Percentiles rank a stretch among this genome's conserved stretches.
Evolutionary conservation across 2,113 vertebrate genomes (phyloP).

Genomic region (Taurulus bubalis): DNA sequence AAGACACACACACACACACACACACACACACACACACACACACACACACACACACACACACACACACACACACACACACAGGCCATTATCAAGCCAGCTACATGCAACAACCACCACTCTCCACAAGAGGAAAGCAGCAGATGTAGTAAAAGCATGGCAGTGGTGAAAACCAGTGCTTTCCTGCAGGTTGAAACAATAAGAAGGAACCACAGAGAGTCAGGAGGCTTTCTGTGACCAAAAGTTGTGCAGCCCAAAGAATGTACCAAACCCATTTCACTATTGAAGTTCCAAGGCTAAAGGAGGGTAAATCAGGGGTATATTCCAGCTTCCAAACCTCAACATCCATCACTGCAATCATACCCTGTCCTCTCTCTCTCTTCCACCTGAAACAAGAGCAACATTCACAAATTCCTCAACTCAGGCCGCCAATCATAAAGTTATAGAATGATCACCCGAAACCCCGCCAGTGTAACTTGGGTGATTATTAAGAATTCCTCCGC

Average conservation of each 20-base stretch:
- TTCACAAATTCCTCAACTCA: constrained; percentile 33
- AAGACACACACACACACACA: neutral
- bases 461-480: constrained; percentile 24
- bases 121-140: constrained; percentile 12
- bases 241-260: constrained; percentile 42
- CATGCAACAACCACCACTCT: constrained; percentile 9
- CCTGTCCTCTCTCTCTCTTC: constrained; percentile 1
- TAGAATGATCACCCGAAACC: constrained; percentile 42
- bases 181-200: constrained; percentile 50
- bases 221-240: neutral
- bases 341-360: constrained; percentile 40
- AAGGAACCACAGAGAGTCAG: constrained; percentile 30
- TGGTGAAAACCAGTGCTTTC: constrained; percentile 42
- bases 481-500: constrained; percentile 30
- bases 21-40: neutral
- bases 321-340: constrained; percentile 23
- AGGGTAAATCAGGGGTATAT: constrained; percentile 14
- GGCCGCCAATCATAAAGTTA: constrained; percentile 34
- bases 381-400: constrained; percentile 45
- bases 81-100: neutral
- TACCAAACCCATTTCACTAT: constrained; percentile 35
- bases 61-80: constrained; percentile 3
- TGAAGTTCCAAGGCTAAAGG: constrained; percentile 23
- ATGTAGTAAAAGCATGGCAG: constrained; percentile 49
- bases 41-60: neutral